Conservation (phyloP, 2,797 vertebrate species). For the Rhinichthys osculus region DNA sequence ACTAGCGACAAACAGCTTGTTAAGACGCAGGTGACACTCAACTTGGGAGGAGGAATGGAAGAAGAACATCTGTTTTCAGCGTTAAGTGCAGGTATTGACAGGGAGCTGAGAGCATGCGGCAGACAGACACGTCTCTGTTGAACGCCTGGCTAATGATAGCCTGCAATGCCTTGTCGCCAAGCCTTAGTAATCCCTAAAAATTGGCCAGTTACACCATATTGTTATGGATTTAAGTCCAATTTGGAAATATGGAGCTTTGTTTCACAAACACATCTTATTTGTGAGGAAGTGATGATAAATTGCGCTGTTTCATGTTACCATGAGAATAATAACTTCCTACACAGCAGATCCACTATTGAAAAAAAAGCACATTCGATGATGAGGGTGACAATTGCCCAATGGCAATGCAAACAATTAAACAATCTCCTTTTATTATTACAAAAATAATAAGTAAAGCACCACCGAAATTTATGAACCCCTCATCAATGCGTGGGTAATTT, state of each 20-base stretch:
- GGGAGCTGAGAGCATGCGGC: constrained; percentile 42
- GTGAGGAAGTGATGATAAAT: constrained; percentile 14
- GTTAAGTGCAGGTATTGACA: constrained; percentile 59
- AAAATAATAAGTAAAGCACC: not conserved
- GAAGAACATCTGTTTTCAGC: constrained; percentile 61
- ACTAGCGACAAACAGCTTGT: constrained; percentile 52
- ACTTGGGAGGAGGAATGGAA: constrained; percentile 44
- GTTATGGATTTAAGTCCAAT: not conserved
- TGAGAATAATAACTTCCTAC: constrained; percentile 42
- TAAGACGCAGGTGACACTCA: constrained; percentile 53
- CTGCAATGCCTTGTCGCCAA: constrained; percentile 13
- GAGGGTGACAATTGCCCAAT: not conserved
- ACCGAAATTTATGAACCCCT: not conserved
- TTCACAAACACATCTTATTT: constrained; percentile 13
- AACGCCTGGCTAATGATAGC: constrained; percentile 51
- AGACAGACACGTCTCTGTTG: constrained; percentile 54
- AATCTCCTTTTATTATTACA: not conserved
- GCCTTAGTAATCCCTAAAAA: constrained; percentile 6
- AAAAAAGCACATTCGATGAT: not conserved
- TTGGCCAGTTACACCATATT: not conserved
- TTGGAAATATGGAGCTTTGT: constrained; percentile 10
- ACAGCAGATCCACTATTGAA: not conserved
- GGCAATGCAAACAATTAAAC: not conserved
- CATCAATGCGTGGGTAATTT: not conserved
- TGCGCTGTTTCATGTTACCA: constrained; percentile 37